Conservation (phyloP, 2,888 invertebrate species). For the Scrobipalpa atriplicella region DNA sequence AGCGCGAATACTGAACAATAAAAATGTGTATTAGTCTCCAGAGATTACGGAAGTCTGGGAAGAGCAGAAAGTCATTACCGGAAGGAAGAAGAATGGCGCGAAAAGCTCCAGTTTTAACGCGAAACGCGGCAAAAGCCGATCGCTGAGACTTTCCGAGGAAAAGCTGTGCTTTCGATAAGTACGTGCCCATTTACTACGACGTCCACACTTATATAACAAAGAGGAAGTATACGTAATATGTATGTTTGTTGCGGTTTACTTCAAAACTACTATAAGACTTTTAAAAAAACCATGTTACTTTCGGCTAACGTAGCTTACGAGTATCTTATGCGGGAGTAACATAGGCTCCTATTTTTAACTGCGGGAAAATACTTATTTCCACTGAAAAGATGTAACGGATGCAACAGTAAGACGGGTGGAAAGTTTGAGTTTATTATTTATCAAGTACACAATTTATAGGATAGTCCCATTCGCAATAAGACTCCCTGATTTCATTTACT, state of each 20-base stretch:
- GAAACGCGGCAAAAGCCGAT: conserved; percentile 34
- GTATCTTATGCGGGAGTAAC: too few species aligned
- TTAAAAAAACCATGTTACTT: too few species aligned
- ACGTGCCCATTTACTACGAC: too few species aligned
- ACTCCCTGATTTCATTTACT: conserved; percentile 31
- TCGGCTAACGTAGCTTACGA: too few species aligned
- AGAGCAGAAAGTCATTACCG: conserved; percentile 33
- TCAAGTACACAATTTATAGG: conserved; percentile 6
- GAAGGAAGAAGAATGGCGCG: conserved; percentile 38
- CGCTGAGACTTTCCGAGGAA: conserved; percentile 16
- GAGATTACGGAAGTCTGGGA: background rate
- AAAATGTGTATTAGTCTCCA: conserved; percentile 1
- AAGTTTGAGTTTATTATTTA: background rate
- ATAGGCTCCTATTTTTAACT: too few species aligned
- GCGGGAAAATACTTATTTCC: too few species aligned
- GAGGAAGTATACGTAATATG: too few species aligned
- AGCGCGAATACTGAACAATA: background rate
- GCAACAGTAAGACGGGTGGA: too few species aligned
- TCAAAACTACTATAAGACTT: too few species aligned
- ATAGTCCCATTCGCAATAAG: background rate
- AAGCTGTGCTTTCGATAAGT: conserved; percentile 36
- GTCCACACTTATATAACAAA: too few species aligned
- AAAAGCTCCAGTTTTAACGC: conserved; percentile 43
- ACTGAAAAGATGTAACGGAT: too few species aligned
- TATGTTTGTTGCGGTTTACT: too few species aligned